Conservation (phyloP, 2,113 vertebrate genomes). For the Apteryx owenii region DNA sequence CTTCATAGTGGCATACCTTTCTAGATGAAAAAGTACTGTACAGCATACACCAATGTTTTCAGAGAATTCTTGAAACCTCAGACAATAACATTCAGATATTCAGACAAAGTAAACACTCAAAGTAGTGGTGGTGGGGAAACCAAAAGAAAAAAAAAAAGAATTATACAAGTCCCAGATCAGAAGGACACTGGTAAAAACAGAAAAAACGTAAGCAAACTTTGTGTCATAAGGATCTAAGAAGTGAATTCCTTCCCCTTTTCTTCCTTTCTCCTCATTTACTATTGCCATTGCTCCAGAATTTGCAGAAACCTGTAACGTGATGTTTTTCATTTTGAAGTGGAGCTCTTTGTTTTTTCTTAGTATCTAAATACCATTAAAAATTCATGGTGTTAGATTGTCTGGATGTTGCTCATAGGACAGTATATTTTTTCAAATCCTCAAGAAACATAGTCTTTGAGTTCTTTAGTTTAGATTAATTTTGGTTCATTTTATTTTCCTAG, state of each 20-base stretch:
- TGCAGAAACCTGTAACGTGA: not conserved
- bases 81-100: not conserved
- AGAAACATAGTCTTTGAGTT: not conserved
- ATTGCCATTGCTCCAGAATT: not conserved
- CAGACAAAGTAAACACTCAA: not conserved
- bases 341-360: not conserved
- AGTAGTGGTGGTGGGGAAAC: not conserved
- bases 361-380: not conserved
- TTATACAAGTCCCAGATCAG: not conserved
- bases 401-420: not conserved
- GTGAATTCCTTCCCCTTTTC: not conserved
- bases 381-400: slow-evolving; percentile 3
- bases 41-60: not conserved
- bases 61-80: not conserved
- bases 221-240: not conserved
- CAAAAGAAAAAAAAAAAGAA: not conserved
- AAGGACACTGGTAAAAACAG: not conserved
- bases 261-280: not conserved
- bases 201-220: not conserved
- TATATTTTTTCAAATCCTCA: slow-evolving; percentile 32
- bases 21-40: not conserved
- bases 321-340: slow-evolving; percentile 34
- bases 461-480: slow-evolving; percentile 32
- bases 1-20: not conserved
- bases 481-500: slow-evolving; percentile 12